These are phyloP conservation scores for Latrodectus geometricus DNA, from an alignment of 1,140 invertebrate species.

Conservation along the genomic window DNA sequence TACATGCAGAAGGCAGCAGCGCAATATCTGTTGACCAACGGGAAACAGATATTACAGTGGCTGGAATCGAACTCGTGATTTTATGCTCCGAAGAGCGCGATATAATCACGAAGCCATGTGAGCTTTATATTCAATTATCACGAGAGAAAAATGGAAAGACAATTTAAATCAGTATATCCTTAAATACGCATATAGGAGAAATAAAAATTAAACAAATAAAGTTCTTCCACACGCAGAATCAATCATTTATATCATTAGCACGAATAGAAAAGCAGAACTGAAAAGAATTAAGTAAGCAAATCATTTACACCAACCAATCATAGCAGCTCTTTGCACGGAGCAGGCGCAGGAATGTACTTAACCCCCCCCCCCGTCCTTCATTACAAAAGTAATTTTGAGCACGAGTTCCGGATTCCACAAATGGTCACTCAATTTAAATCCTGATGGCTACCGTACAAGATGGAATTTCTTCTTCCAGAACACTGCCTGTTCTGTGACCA, in stretches of 20 bases:
- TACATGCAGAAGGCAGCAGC: no score
- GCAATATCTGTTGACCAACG: no score
- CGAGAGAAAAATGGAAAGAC: no score
- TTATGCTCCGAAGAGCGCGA: no score
- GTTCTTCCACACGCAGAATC: neutral
- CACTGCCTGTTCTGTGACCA: constrained; percentile 18
- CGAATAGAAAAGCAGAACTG: neutral
- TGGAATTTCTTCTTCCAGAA: constrained; percentile 11
- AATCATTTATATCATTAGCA: neutral
- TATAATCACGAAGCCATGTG: no score
- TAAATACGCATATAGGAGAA: no score
- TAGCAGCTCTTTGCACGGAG: neutral
- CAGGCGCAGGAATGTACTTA: constrained; percentile 8
- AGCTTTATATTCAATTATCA: no score
- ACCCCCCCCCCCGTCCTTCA: neutral
- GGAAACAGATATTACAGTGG: no score
- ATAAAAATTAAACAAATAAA: neutral
- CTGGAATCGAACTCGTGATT: no score
- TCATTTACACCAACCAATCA: constrained; percentile 16
- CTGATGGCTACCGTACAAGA: constrained; percentile 9
- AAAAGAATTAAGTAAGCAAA: neutral
- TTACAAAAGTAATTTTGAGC: constrained; percentile 4
- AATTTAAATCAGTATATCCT: no score
- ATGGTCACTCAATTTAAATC: constrained; percentile 18
- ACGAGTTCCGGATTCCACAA: constrained; percentile 25